phyloP scores from a whole-genome alignment of 92 coral and sea anemone genomes.

The Micromussa lordhowensis region DNA sequence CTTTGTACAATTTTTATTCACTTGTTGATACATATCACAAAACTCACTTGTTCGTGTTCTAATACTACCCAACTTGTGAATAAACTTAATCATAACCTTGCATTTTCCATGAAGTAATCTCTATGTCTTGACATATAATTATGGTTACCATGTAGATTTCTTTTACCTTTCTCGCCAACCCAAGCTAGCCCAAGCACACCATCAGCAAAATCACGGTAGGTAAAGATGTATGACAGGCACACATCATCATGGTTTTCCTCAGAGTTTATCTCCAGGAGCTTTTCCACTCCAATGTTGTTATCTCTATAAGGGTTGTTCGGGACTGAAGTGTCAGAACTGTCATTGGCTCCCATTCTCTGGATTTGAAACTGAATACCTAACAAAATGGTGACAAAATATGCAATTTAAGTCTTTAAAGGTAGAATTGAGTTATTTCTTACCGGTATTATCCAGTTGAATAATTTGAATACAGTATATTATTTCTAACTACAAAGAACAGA shows the following conservation, averaged over 20 bases:
- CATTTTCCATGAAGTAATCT: no score
- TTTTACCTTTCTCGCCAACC: constrained; percentile 86
- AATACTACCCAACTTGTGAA: no score
- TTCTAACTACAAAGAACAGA: no score
- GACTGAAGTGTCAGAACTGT: constrained; percentile 25
- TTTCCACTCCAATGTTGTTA: constrained; percentile 91
- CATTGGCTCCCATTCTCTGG: constrained; percentile 81
- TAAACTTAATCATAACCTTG: no score
- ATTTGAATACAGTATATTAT: no score
- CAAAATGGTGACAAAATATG: not conserved
- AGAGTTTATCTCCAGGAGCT: constrained; percentile 88
- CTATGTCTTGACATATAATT: no score
- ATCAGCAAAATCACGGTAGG: constrained; percentile 94
- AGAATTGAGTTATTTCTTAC: no score
- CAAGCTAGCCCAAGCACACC: constrained; percentile 99
- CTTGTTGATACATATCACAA: no score
- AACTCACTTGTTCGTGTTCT: no score
- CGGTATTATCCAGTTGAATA: no score
- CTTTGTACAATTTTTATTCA: no score
- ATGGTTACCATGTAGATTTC: no score
- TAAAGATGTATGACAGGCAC: constrained; percentile 88
- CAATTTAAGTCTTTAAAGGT: not conserved
- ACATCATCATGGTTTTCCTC: constrained; percentile 61
- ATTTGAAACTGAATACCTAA: constrained; percentile 87
- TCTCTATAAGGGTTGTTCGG: constrained; percentile 64